Evolutionary conservation across 2,888 invertebrate genomes (phyloP).

Genomic region (Polymixis flavicincta): DNA sequence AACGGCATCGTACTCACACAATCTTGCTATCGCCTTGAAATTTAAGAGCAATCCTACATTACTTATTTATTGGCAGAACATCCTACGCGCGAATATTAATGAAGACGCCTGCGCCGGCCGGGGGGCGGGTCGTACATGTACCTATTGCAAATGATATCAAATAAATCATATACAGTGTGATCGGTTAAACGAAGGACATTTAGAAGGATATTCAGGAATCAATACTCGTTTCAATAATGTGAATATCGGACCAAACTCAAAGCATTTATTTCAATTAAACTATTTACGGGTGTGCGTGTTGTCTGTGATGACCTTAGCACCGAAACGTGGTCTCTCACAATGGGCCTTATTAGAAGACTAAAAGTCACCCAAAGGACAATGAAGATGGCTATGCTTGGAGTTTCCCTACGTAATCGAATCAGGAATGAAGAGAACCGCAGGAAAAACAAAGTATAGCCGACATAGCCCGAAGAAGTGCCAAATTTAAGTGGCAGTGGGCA

Average conservation of each 20-base stretch:
- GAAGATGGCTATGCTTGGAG: too few species aligned
- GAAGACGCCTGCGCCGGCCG: slow-evolving; percentile 60
- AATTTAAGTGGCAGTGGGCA: too few species aligned
- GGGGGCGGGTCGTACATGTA: slow-evolving; percentile 62
- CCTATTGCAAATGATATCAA: slow-evolving; percentile 65
- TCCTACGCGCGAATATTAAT: slow-evolving; percentile 74
- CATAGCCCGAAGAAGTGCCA: too few species aligned
- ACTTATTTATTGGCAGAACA: slow-evolving; percentile 63
- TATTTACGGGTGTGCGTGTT: too few species aligned
- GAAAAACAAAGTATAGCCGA: too few species aligned
- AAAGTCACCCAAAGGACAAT: too few species aligned
- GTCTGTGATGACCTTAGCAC: too few species aligned
- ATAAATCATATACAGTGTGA: slow-evolving; percentile 61
- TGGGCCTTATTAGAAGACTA: too few species aligned
- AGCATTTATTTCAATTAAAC: too few species aligned
- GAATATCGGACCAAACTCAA: neutral
- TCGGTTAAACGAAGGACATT: slow-evolving; percentile 13
- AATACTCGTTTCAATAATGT: neutral
- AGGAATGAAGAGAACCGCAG: too few species aligned
- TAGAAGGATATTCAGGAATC: neutral
- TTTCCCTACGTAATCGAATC: too few species aligned
- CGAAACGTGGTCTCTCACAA: too few species aligned
- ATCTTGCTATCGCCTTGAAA: slow-evolving; percentile 35
- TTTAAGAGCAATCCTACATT: slow-evolving; percentile 47
- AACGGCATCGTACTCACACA: neutral